phyloP scores from a whole-genome alignment of 2,113 vertebrate genomes.

The Diglossa brunneiventris region DNA sequence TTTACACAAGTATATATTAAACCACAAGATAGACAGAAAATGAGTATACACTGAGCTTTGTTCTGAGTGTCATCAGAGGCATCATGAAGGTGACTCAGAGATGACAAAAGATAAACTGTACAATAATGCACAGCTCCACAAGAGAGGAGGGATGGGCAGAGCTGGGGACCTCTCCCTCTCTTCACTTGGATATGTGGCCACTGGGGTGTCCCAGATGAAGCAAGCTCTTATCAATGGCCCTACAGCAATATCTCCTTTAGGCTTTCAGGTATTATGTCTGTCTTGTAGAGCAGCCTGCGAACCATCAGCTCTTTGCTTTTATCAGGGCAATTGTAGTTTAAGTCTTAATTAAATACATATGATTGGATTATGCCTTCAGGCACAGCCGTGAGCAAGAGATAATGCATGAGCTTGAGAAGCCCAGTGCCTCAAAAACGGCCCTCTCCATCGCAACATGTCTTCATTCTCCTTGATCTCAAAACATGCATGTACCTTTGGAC shows the following conservation, averaged over 20 bases:
- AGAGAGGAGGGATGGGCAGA: neutral
- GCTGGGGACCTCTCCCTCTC: neutral
- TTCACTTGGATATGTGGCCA: neutral
- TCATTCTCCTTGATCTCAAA: neutral
- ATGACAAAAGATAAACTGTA: neutral
- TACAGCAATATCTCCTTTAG: neutral
- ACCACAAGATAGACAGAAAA: neutral
- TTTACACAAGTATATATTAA: neutral
- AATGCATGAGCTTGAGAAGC: neutral
- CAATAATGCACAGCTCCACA: neutral
- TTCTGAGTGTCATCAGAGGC: neutral
- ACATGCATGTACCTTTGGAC: neutral
- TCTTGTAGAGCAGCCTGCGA: neutral
- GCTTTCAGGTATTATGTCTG: neutral
- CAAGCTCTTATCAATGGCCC: neutral
- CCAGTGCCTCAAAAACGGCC: neutral
- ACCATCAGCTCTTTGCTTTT: neutral
- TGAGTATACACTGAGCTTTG: neutral
- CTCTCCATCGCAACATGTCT: neutral
- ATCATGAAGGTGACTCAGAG: neutral
- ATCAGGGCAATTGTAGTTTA: neutral
- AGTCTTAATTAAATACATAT: slow-evolving; percentile 21
- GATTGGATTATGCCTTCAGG: neutral
- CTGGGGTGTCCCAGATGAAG: neutral
- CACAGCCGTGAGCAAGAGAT: neutral